Evolutionary conservation across 1,140 invertebrate genomes (phyloP).

Genomic region (Rhagoletis zephyria): DNA sequence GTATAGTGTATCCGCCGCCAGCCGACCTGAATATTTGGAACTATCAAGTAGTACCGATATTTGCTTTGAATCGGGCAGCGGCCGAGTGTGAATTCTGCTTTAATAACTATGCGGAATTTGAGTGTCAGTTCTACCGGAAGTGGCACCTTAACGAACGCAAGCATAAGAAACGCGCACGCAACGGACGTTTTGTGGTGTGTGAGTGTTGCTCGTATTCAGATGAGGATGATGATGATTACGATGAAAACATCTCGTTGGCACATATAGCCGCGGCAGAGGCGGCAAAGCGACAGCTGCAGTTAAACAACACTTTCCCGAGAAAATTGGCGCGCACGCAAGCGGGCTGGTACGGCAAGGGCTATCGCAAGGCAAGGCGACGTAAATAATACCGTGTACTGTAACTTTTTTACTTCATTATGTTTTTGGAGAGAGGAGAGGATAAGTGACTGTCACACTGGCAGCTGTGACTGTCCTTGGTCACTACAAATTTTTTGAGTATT

Average conservation of each 20-base stretch:
- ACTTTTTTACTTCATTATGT: background rate
- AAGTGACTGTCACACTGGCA: background rate
- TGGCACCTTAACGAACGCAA: slow-evolving; percentile 70
- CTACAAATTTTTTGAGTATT: background rate
- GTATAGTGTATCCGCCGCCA: slow-evolving; percentile 77
- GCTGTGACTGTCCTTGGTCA: background rate
- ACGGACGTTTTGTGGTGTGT: slow-evolving; percentile 75
- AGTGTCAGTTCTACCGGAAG: slow-evolving; percentile 76
- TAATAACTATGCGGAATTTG: slow-evolving; percentile 74
- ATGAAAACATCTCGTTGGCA: slow-evolving; percentile 72
- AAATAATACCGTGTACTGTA: slow-evolving; percentile 56
- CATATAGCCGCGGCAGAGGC: slow-evolving; percentile 70
- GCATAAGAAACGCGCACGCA: slow-evolving; percentile 73
- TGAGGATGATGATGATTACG: slow-evolving; percentile 71
- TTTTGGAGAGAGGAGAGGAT: background rate
- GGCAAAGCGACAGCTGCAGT: slow-evolving; percentile 70
- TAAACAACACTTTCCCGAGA: slow-evolving; percentile 67
- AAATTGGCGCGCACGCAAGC: slow-evolving; percentile 74
- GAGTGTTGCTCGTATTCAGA: slow-evolving; percentile 76
- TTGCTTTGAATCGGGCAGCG: slow-evolving; percentile 70
- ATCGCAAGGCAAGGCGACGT: slow-evolving; percentile 74
- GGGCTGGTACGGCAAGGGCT: slow-evolving; percentile 78
- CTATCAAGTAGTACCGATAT: slow-evolving; percentile 68
- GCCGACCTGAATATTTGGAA: slow-evolving; percentile 72
- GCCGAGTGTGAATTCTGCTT: slow-evolving; percentile 76